A percentile compares a stretch with the other conserved stretches of the same genome.
These are phyloP conservation scores for Tuberolachnus salignus DNA, from an alignment of 2,888 invertebrate genomes.

Conservation along the genomic window DNA sequence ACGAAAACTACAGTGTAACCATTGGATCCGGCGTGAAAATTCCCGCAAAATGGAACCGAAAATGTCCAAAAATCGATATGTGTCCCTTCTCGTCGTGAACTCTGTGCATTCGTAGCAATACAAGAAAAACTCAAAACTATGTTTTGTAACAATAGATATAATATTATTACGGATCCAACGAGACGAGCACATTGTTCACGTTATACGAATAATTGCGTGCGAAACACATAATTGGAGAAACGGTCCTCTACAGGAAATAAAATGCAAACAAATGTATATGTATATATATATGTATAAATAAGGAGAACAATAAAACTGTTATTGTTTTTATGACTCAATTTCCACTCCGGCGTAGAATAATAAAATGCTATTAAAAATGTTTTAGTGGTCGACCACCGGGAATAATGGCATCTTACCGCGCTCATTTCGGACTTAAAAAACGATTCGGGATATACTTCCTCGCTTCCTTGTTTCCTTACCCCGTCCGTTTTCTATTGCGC, in stretches of 20 bases:
- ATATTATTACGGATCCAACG: no score
- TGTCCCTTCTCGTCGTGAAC: no score
- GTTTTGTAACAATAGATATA: not conserved
- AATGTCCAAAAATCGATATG: no score
- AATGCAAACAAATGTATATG: not conserved
- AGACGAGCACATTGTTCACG: not conserved
- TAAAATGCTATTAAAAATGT: slow-evolving; percentile 29
- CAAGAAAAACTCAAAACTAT: not conserved
- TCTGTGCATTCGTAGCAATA: no score
- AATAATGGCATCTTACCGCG: slow-evolving; percentile 39
- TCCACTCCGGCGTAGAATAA: slow-evolving; percentile 20
- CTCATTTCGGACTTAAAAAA: slow-evolving; percentile 41
- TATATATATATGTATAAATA: not conserved
- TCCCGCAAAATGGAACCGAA: no score
- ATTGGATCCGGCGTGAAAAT: no score
- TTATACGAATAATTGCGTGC: not conserved
- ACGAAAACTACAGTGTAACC: no score
- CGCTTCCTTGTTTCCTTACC: not conserved
- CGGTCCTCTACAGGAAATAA: not conserved
- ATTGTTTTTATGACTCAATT: slow-evolving; percentile 22
- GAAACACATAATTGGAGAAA: not conserved
- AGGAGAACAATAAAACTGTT: not conserved
- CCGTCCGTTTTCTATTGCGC: not conserved
- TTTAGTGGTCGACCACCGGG: slow-evolving; percentile 28
- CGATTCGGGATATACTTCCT: slow-evolving; percentile 16